Evolutionary conservation across 2,888 invertebrate genomes (phyloP).

Genomic region (Dione juno): DNA sequence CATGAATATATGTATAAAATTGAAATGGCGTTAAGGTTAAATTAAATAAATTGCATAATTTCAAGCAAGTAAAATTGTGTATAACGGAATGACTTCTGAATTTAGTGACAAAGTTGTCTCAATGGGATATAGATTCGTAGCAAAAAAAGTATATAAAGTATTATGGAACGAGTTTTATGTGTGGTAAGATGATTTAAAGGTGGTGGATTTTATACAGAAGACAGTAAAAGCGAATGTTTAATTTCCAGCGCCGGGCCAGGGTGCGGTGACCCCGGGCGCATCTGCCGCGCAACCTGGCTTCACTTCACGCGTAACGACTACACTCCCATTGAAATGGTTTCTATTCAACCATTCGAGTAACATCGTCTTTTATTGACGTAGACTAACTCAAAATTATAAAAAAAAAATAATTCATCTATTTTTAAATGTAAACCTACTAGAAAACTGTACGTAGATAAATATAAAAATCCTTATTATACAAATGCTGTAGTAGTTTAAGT

Average conservation of each 20-base stretch:
- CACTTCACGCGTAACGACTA: slow-evolving; percentile 63
- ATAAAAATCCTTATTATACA: neutral
- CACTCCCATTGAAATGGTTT: slow-evolving; percentile 56
- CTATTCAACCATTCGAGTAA: slow-evolving; percentile 33
- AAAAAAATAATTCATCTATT: neutral
- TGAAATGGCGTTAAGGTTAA: too few species aligned
- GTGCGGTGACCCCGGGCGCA: slow-evolving; percentile 75
- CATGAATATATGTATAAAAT: neutral
- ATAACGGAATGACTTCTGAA: neutral
- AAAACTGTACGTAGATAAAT: neutral
- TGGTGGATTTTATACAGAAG: slow-evolving; percentile 33
- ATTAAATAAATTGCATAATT: too few species aligned
- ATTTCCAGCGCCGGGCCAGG: slow-evolving; percentile 64
- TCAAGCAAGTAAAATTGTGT: too few species aligned
- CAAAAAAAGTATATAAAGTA: slow-evolving; percentile 1
- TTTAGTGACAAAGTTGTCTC: neutral
- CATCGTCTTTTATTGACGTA: slow-evolving; percentile 30
- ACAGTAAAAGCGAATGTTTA: slow-evolving; percentile 65
- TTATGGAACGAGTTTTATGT: slow-evolving; percentile 12
- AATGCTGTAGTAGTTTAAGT: slow-evolving; percentile 3
- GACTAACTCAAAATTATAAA: slow-evolving; percentile 6
- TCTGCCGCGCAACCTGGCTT: slow-evolving; percentile 65
- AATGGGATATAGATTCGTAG: neutral
- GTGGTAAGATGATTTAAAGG: slow-evolving; percentile 14
- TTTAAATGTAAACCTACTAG: neutral